Evolutionary conservation across 1,140 invertebrate genomes (phyloP).

Genomic region (Laodelphax striatellus): DNA sequence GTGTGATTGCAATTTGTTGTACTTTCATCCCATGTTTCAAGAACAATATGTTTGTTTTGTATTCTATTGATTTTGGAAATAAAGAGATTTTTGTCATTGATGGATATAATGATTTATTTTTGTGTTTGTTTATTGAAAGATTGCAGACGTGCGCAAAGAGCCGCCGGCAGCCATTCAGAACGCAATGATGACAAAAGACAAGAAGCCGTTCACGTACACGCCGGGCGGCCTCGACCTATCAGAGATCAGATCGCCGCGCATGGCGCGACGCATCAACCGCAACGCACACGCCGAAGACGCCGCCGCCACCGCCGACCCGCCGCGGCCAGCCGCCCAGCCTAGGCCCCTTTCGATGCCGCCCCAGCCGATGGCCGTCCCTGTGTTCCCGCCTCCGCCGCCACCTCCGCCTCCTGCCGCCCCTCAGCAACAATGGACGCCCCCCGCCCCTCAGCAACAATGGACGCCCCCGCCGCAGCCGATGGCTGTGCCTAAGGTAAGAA

Average conservation of each 20-base stretch:
- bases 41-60: too few species aligned
- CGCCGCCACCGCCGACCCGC: conserved; percentile 36
- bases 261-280: conserved; percentile 65
- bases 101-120: too few species aligned
- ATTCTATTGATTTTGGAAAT: too few species aligned
- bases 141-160: conserved; percentile 35
- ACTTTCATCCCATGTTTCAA: too few species aligned
- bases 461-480: conserved; percentile 13
- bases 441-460: conserved; percentile 23
- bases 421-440: conserved; percentile 24
- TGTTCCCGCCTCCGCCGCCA: conserved; percentile 45
- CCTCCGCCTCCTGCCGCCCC: conserved; percentile 21
- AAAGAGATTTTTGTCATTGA: background rate
- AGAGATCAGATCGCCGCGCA: conserved; percentile 77
- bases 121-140: conserved; percentile 8
- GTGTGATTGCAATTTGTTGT: too few species aligned
- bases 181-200: conserved; percentile 90
- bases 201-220: conserved; percentile 90
- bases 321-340: conserved; percentile 26
- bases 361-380: conserved; percentile 54
- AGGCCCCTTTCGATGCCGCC: conserved; percentile 38
- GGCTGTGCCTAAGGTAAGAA: background rate
- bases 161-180: conserved; percentile 82
- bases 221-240: conserved; percentile 80
- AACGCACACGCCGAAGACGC: conserved; percentile 50